A percentile compares a stretch with the other conserved stretches of the same genome.
These are phyloP conservation scores for Chitala chitala DNA, from an alignment of 2,113 vertebrate species.

Conservation along the genomic window DNA sequence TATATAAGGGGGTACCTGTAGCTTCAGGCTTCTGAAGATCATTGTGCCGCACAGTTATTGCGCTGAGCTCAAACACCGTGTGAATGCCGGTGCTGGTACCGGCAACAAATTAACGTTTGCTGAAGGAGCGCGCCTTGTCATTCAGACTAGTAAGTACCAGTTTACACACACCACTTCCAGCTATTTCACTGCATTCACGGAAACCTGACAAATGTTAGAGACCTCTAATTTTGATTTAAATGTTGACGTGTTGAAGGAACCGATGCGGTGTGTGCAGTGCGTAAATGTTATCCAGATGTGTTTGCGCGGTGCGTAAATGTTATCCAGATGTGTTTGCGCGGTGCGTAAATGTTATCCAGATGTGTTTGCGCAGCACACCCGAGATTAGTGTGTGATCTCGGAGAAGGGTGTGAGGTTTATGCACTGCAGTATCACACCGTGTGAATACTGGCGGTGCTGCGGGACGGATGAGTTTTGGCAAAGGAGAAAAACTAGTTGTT, in stretches of 20 bases:
- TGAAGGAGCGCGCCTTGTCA: neutral
- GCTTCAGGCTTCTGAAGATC: neutral
- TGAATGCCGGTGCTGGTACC: neutral
- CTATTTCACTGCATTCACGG: too few species aligned
- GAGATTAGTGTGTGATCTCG: too few species aligned
- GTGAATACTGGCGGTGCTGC: slow-evolving; percentile 27
- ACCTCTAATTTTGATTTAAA: too few species aligned
- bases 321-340: too few species aligned
- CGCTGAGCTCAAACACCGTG: neutral
- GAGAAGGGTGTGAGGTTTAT: slow-evolving; percentile 16
- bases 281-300: too few species aligned
- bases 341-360: too few species aligned
- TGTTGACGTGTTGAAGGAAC: too few species aligned
- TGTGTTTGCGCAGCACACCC: too few species aligned
- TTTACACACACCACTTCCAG: too few species aligned
- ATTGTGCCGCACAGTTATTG: neutral
- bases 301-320: too few species aligned
- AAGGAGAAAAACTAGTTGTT: slow-evolving; percentile 30
- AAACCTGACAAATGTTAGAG: too few species aligned
- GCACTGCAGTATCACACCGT: slow-evolving; percentile 23
- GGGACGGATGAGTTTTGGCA: slow-evolving; percentile 32
- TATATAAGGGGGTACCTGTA: neutral
- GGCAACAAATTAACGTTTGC: neutral
- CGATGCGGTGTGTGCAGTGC: too few species aligned
- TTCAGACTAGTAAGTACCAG: neutral